Conservation (phyloP, 2,888 invertebrate genomes). For the Coelinius sp. region DNA sequence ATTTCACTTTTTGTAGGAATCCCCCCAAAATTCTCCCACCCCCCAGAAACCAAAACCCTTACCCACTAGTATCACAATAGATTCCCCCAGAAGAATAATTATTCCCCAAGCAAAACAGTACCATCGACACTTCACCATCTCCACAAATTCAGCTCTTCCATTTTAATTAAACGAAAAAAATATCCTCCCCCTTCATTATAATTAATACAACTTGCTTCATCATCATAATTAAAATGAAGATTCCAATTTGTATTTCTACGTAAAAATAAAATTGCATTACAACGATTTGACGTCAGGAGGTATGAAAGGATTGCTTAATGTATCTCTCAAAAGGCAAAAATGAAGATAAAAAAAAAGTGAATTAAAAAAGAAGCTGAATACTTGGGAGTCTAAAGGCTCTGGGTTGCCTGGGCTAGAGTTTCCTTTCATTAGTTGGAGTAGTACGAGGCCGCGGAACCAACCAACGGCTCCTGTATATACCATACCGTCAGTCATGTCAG, state of each 20-base stretch:
- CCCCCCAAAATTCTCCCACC: no score
- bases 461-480: constrained; percentile 53
- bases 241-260: not conserved
- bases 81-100: no score
- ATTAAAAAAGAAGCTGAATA: constrained; percentile 33
- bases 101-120: not conserved
- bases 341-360: constrained; percentile 27
- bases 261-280: constrained; percentile 3
- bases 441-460: constrained; percentile 56
- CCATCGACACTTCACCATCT: not conserved
- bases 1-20: no score
- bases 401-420: constrained; percentile 65
- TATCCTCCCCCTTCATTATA: not conserved
- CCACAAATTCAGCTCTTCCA: not conserved
- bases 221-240: not conserved
- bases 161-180: not conserved
- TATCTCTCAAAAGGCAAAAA: constrained; percentile 19
- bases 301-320: constrained; percentile 30
- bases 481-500: constrained; percentile 40
- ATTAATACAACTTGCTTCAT: not conserved
- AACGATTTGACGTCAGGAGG: constrained; percentile 20
- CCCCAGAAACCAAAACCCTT: no score
- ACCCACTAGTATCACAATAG: no score
- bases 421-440: constrained; percentile 70
- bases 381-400: constrained; percentile 17